Percentiles rank a stretch among this genome's conserved stretches.
These are phyloP conservation scores for Aphaenogaster ashmeadi DNA, from an alignment of 1,140 invertebrate species.

Conservation along the genomic window DNA sequence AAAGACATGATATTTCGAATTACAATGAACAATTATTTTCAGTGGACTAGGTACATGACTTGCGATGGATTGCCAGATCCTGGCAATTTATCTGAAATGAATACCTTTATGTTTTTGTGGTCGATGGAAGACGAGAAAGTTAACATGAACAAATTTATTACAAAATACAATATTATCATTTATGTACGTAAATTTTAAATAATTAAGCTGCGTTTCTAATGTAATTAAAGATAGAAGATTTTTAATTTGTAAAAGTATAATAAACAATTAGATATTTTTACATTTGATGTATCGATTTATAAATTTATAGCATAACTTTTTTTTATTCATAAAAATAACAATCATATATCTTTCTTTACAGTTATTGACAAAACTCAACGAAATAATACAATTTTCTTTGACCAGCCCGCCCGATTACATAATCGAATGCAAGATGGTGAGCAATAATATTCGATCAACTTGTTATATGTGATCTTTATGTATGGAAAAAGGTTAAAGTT, in stretches of 20 bases:
- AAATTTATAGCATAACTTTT: no score
- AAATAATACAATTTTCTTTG: constrained; percentile 82
- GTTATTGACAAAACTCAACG: constrained; percentile 86
- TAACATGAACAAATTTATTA: constrained; percentile 82
- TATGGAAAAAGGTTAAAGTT: background rate
- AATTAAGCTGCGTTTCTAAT: background rate
- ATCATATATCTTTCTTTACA: constrained; percentile 71
- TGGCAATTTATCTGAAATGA: constrained; percentile 87
- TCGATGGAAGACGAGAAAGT: constrained; percentile 85
- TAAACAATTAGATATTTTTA: background rate
- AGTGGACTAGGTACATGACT: constrained; percentile 89
- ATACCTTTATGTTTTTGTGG: constrained; percentile 90
- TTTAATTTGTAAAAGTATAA: background rate
- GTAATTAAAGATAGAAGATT: background rate
- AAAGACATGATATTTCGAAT: background rate
- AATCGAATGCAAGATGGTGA: constrained; percentile 86
- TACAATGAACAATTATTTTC: constrained; percentile 67
- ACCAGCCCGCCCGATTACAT: constrained; percentile 74
- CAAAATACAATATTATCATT: constrained; percentile 79
- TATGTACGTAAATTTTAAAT: constrained; percentile 76
- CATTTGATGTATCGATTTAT: background rate
- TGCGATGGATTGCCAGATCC: constrained; percentile 90
- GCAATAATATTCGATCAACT: constrained; percentile 30
- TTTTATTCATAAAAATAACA: background rate
- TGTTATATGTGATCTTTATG: constrained; percentile 23